Evolutionary conservation across 2,797 vertebrate genomes (phyloP).

Genomic region (Muscicapa comitata): DNA sequence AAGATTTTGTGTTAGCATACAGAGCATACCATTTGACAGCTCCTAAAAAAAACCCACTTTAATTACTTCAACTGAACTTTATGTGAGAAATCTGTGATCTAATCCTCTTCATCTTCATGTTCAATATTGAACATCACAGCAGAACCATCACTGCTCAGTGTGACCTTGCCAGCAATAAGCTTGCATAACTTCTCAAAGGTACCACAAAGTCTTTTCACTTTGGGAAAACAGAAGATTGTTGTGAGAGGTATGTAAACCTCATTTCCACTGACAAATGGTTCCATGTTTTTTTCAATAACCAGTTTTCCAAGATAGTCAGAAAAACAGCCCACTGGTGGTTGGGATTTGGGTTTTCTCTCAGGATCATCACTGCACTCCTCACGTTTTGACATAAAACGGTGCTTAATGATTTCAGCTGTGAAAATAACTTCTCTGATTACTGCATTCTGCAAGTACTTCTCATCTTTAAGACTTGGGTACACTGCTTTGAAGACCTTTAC

Average conservation of each 20-base stretch:
- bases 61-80: background rate
- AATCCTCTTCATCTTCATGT: background rate
- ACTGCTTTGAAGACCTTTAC: constrained; percentile 82
- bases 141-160: constrained; percentile 75
- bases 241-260: constrained; percentile 80
- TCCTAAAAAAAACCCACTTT: background rate
- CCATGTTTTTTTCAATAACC: constrained; percentile 9
- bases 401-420: constrained; percentile 76
- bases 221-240: constrained; percentile 79
- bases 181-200: constrained; percentile 71
- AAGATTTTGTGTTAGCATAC: background rate
- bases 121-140: constrained; percentile 73
- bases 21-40: background rate
- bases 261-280: constrained; percentile 61
- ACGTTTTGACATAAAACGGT: background rate
- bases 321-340: background rate
- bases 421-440: constrained; percentile 80
- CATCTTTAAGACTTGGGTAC: constrained; percentile 89
- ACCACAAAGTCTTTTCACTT: constrained; percentile 77
- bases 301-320: background rate
- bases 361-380: background rate
- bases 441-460: constrained; percentile 81
- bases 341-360: background rate
- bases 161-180: constrained; percentile 73
- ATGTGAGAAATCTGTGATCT: background rate